phyloP scores from a whole-genome alignment of 2,797 vertebrate species.

The Neosalanx taihuensis region DNA sequence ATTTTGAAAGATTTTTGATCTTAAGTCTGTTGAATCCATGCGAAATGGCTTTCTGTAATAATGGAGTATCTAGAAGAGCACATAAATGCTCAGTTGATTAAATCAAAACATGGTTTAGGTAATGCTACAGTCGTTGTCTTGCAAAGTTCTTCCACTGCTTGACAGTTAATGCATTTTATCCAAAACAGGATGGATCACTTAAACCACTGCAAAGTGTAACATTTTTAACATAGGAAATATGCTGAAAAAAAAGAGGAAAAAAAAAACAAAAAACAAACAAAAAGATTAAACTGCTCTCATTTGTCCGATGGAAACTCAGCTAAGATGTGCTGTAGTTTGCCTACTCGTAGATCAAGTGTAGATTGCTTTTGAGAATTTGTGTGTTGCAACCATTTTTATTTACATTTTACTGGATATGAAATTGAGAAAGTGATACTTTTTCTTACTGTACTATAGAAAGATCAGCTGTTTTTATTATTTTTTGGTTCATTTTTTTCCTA shows the following conservation, averaged over 20 bases:
- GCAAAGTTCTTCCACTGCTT: slow-evolving; percentile 43
- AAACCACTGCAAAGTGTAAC: slow-evolving; percentile 38
- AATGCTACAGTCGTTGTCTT: slow-evolving; percentile 40
- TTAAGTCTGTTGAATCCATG: slow-evolving; percentile 49
- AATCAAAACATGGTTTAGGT: slow-evolving; percentile 34
- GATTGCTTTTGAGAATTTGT: slow-evolving; percentile 40
- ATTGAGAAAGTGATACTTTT: slow-evolving; percentile 46
- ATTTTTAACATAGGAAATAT: slow-evolving; percentile 44
- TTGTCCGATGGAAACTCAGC: slow-evolving; percentile 20
- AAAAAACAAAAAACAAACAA: too few relatives aligned
- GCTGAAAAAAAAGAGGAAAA: slow-evolving; percentile 32
- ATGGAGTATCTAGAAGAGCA: slow-evolving; percentile 41
- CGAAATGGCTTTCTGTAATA: slow-evolving; percentile 48
- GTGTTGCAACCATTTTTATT: slow-evolving; percentile 52
- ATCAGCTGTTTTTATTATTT: slow-evolving; percentile 65
- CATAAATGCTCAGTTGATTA: slow-evolving; percentile 30
- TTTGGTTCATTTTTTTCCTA: slow-evolving; percentile 65
- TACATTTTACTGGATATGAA: slow-evolving; percentile 51
- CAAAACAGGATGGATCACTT: slow-evolving; percentile 27
- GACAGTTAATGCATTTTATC: slow-evolving; percentile 38
- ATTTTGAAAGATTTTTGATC: slow-evolving; percentile 55
- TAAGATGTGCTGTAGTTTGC: slow-evolving; percentile 39
- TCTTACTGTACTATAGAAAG: slow-evolving; percentile 66
- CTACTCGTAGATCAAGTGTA: slow-evolving; percentile 42
- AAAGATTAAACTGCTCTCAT: slow-evolving; percentile 23